phyloP scores from a whole-genome alignment of 2,888 invertebrate species.

The Caenorhabditis virilis region DNA sequence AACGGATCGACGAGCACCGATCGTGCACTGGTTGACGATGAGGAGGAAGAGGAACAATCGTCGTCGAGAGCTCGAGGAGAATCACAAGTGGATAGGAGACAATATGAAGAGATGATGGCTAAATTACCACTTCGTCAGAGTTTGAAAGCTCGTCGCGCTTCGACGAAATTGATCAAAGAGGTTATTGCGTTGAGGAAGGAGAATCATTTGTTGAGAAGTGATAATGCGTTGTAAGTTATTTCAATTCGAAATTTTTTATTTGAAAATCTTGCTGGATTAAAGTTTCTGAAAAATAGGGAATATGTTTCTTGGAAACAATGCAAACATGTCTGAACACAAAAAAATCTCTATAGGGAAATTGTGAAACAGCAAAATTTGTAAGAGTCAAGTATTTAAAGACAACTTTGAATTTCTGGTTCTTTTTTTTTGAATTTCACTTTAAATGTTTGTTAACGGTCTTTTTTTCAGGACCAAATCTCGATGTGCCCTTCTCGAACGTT shows the following conservation, averaged over 20 bases:
- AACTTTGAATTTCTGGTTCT: too few species aligned
- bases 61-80: slow-evolving; percentile 11
- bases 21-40: slow-evolving; percentile 17
- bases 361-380: too few species aligned
- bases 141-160: slow-evolving; percentile 21
- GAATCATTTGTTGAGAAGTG: slow-evolving; percentile 28
- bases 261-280: too few species aligned
- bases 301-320: too few species aligned
- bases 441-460: too few species aligned
- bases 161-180: slow-evolving; percentile 35
- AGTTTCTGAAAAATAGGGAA: too few species aligned
- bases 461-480: slow-evolving; percentile 43
- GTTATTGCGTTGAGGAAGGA: slow-evolving; percentile 34
- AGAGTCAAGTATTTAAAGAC: too few species aligned
- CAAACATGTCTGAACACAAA: too few species aligned
- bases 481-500: slow-evolving; percentile 42
- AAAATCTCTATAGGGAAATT: too few species aligned
- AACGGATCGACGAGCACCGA: slow-evolving; percentile 8
- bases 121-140: slow-evolving; percentile 28
- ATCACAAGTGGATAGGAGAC: slow-evolving; percentile 19
- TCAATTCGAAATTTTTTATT: background rate
- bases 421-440: too few species aligned
- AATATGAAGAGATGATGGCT: slow-evolving; percentile 30
- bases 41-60: slow-evolving; percentile 13
- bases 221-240: slow-evolving; percentile 33